Base-by-base conservation (phyloP, 1,140 invertebrate species). In the Drosophila nigromelanica region DNA sequence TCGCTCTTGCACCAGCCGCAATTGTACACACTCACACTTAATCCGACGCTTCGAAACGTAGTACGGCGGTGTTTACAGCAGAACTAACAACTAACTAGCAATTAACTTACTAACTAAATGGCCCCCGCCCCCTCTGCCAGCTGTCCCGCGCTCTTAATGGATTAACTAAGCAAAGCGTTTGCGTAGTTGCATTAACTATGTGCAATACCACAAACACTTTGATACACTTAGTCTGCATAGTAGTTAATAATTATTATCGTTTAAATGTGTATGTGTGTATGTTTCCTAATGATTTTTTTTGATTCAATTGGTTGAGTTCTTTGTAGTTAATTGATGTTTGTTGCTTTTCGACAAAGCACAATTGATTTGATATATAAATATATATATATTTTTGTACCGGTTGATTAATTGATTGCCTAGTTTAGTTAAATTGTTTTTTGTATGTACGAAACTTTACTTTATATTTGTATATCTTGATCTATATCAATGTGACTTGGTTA, bases 351-450 rank as follows among this genome's bases (percentile, higher is more conserved):
- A 80, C 50, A 63, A 76, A 79, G 76, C 76, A 73, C 62, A 63
- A 67, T 67, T 35, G 52, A 71, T 66, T 72, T 50, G 59, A 35
- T 40, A 62, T 66, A 24, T 27, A 51, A 24, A 45, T 58, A 39
- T 21, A 58, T 64, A 63, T 52, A 72, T 80, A 71, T 85, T 80
- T 85, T 78, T 87, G 71, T 82, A 86, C 70, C 80, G 68, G 60
- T 87, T 82, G 64, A 78, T 85, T 87, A 51, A 72, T 67, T 43
- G 10, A 48, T 61, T 58, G 64, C 64, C 73, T 85, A 85, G 77
- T 86, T 85, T 87, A 85, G 78, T 85, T 87, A 55, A 87, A 85
- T 85, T 85, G 82, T 85, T 89, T 87, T 79, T 76, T 69, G 40
- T 74, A 58, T 63, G 51, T 74, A 69, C 58, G 66, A 61, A 70